A percentile compares a stretch with the other conserved stretches of the same genome.
Evolutionary conservation across 23 tunicate genomes (phyloP).

Genomic region (Ascidia mentula): DNA sequence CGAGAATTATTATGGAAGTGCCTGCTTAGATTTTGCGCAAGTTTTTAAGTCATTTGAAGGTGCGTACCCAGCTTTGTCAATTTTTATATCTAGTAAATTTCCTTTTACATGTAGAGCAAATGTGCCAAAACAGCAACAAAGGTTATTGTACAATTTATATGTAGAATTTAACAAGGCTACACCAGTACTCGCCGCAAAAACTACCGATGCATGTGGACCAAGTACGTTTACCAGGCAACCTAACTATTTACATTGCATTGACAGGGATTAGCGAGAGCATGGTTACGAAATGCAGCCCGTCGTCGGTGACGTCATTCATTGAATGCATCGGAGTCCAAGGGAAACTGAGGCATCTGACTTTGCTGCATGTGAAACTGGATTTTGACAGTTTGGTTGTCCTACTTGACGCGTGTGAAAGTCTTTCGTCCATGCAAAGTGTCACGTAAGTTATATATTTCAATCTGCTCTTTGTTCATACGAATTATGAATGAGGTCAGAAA

Average conservation of each 20-base stretch:
- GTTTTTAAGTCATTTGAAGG: not conserved
- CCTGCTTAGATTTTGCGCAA: conserved; percentile 15
- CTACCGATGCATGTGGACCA: too few relatives aligned
- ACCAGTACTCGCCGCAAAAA: not conserved
- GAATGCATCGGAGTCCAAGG: not conserved
- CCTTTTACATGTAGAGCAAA: too few relatives aligned
- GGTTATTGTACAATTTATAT: too few relatives aligned
- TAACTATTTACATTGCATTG: too few relatives aligned
- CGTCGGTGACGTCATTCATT: not conserved
- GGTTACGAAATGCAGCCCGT: not conserved
- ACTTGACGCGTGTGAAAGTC: not conserved
- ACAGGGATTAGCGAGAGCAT: not conserved
- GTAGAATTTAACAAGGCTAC: not conserved
- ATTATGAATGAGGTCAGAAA: too few relatives aligned
- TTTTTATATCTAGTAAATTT: not conserved
- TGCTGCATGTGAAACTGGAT: not conserved
- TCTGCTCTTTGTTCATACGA: too few relatives aligned
- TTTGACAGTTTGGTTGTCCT: not conserved
- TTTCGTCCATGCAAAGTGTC: not conserved
- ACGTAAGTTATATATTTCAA: too few relatives aligned
- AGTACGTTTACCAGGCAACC: too few relatives aligned
- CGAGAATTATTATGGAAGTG: conserved; percentile 26
- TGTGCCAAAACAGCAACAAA: too few relatives aligned
- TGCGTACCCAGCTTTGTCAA: not conserved
- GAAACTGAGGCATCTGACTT: not conserved